Evolutionary conservation across 1,140 invertebrate genomes (phyloP), one percentile per base, ranked within the genome.

Genomic region (Choristoneura fumiferana): DNA sequence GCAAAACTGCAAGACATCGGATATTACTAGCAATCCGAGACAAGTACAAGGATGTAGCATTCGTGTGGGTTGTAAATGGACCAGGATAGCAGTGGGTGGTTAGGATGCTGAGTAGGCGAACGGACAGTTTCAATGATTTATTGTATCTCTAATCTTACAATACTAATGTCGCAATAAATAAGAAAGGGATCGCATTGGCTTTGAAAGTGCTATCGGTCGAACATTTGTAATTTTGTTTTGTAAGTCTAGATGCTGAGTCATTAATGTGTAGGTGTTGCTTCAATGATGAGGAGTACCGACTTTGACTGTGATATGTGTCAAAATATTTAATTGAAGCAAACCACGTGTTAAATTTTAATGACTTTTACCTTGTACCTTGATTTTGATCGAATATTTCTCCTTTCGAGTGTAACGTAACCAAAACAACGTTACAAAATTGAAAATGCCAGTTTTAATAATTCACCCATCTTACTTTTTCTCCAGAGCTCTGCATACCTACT

Each of bases 151-250:
- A 65, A 67, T 65, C 65, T 65, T 18, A 52, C 49, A 72, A 72
- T 65, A 59, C 58, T 69, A 69, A 71, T 69, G 66, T 64, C 33
- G 45, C 62, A 58, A 60, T 67, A 58, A 65, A 69, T 59, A 64
- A 45, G 9, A 38, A n/a, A 35, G 29, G 53, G 54, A 39, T 14
- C 17, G 43, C 22, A n/a, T 29, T 22, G 40, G 43, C 43, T 49
- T 49, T 49, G 43, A 49, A 49, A 49, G n/a, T 29, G 22, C 22
- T 29, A 29, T 29, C 43, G 17, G 29, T 33, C 18, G 43, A 18
- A 6, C 43, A 49, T 49, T 49, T 2, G 22, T 29, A 29, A 29
- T 29, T n/a, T 29, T 29, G 22, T 29, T 49, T 49, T 18, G 18
- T 10, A 29, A 29, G 12, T 29, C 43, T 49, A 49, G 12, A 49